These are phyloP conservation scores for Chaetops frenatus DNA, from an alignment of 2,113 vertebrate genomes.

Conservation along the genomic window DNA sequence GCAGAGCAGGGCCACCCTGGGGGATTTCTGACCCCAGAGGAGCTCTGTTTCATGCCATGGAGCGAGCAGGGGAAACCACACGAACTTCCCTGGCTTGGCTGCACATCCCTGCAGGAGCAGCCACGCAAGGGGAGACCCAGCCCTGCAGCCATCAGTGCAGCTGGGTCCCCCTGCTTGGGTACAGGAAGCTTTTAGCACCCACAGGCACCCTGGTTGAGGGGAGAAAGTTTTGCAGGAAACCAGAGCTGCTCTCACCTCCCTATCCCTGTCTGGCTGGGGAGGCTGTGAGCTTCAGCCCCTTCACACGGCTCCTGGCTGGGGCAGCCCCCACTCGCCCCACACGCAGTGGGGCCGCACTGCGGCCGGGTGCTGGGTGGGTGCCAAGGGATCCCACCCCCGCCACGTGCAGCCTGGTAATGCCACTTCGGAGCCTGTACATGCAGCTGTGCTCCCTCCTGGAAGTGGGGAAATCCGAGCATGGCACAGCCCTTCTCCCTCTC, in stretches of 20 bases:
- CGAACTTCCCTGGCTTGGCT: not conserved
- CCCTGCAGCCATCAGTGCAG: fast-evolving
- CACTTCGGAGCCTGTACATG: fast-evolving
- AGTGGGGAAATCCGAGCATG: fast-evolving
- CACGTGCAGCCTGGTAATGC: not conserved
- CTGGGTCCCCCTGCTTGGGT: not conserved
- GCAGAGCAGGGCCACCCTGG: not conserved
- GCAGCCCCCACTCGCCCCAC: fast-evolving
- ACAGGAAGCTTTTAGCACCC: not conserved
- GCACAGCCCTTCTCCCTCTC: not conserved
- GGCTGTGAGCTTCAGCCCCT: not conserved
- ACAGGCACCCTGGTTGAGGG: fast-evolving
- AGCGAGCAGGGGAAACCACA: not conserved
- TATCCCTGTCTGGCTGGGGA: not conserved
- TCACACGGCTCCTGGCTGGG: fast-evolving
- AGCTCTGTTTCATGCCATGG: not conserved
- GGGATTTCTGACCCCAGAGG: not conserved
- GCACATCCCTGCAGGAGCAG: not conserved
- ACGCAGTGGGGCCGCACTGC: not conserved
- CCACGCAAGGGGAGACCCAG: not conserved
- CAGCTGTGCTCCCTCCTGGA: not conserved
- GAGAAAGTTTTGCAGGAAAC: not conserved
- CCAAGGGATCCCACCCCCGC: not conserved
- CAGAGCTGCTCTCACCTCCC: not conserved
- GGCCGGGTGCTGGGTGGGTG: not conserved